Conservation (phyloP, 2,797 vertebrate species). For the Poeciliopsis gracilis region DNA sequence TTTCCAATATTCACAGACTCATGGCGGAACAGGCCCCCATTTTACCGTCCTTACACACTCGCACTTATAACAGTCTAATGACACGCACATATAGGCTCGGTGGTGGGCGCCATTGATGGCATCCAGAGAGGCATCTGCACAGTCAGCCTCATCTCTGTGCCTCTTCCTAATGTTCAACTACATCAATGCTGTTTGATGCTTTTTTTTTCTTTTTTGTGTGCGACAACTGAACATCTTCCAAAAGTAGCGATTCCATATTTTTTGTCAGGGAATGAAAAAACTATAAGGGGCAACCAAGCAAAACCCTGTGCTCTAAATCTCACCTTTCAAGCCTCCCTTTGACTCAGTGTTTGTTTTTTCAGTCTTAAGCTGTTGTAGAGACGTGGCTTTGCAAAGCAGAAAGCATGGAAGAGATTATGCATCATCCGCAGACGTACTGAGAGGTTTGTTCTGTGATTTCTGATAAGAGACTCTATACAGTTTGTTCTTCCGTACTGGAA, state of each 20-base stretch:
- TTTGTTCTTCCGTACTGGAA: background rate
- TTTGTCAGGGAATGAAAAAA: background rate
- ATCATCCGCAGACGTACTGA: background rate
- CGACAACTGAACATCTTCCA: background rate
- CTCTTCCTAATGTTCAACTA: background rate
- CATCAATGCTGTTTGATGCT: background rate
- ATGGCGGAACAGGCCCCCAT: background rate
- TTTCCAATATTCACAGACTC: background rate
- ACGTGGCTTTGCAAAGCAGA: background rate
- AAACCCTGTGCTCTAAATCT: background rate
- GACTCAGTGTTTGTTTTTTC: background rate
- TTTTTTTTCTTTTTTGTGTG: background rate
- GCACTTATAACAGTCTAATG: too few species aligned
- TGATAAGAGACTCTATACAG: background rate
- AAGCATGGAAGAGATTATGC: background rate
- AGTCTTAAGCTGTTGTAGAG: background rate
- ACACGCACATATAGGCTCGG: too few species aligned
- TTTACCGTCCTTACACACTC: too few species aligned
- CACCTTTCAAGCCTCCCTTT: background rate
- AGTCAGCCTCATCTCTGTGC: background rate
- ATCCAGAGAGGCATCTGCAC: background rate
- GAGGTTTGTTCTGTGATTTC: conserved; percentile 2
- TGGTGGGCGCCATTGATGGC: background rate
- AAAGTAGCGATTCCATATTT: background rate
- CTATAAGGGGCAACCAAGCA: background rate